Percentiles rank a stretch among this genome's conserved stretches.
Conservation (phyloP, 35 echinoderm and acorn worm species). For the Apostichopus japonicus region DNA sequence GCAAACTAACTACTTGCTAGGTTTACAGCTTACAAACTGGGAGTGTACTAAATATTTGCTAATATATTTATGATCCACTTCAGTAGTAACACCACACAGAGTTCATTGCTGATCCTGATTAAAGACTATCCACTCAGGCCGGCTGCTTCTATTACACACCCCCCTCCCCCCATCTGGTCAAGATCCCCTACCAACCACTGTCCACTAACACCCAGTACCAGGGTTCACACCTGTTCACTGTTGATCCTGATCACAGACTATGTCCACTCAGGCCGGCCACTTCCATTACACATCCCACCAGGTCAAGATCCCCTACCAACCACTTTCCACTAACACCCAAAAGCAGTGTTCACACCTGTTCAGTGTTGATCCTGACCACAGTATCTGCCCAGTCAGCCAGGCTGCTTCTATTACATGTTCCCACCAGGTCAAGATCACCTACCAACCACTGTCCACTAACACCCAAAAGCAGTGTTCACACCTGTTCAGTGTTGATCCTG, state of each 20-base stretch:
- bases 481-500: constrained; percentile 10
- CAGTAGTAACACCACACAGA: no score
- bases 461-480: neutral
- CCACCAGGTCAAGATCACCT: neutral
- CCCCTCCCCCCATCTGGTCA: neutral
- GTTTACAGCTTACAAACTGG: no score
- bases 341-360: constrained; percentile 10
- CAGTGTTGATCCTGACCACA: constrained; percentile 16
- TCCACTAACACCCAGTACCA: neutral
- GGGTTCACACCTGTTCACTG: constrained; percentile 10
- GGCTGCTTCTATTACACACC: neutral
- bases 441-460: no score
- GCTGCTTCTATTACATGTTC: neutral
- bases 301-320: constrained; percentile 26
- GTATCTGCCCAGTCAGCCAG: constrained; percentile 4
- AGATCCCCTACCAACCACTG: neutral
- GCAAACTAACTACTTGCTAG: no score
- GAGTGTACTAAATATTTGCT: no score
- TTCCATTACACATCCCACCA: neutral
- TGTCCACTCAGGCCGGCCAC: neutral
- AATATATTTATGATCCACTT: no score
- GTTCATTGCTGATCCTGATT: neutral
- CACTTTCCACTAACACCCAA: no score
- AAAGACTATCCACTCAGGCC: neutral
- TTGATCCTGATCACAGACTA: constrained; percentile 4